Evolutionary conservation across 2,888 invertebrate genomes (phyloP).

Genomic region (Labia minor): DNA sequence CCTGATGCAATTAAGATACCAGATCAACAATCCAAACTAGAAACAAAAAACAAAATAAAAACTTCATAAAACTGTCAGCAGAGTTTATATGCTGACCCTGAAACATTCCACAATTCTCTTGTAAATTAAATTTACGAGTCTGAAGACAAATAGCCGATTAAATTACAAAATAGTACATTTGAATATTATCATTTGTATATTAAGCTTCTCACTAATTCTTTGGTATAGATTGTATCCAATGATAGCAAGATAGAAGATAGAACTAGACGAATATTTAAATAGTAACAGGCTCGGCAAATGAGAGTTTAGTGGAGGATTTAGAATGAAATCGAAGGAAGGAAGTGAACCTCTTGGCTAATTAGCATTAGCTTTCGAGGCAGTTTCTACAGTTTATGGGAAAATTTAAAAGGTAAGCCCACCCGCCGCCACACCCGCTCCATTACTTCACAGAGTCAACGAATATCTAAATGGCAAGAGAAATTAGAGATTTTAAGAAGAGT

Average conservation of each 20-base stretch:
- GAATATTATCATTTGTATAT: conserved; percentile 13
- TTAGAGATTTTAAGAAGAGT: no score
- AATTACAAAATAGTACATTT: conserved; percentile 1
- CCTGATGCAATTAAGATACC: conserved; percentile 13
- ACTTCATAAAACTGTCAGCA: not conserved
- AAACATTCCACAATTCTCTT: no score
- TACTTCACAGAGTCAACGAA: not conserved
- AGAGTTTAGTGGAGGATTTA: not conserved
- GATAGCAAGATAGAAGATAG: not conserved
- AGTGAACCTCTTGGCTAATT: conserved; percentile 3
- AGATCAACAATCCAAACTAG: not conserved
- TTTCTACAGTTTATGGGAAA: conserved; percentile 13
- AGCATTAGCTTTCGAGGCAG: conserved; percentile 13
- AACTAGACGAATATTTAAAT: not conserved
- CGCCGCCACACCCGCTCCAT: not conserved
- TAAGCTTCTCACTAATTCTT: not conserved
- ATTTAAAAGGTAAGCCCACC: not conserved
- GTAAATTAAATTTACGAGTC: not conserved
- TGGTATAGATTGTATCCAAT: not conserved
- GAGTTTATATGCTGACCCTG: not conserved
- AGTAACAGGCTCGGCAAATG: not conserved
- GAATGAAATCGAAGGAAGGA: conserved; percentile 2
- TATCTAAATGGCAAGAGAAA: no score
- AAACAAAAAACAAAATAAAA: not conserved
- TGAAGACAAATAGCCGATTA: not conserved